Evolutionary conservation across 2,888 invertebrate species (phyloP), one percentile per base, ranked within the genome.

Genomic region (Leucoma salicis): DNA sequence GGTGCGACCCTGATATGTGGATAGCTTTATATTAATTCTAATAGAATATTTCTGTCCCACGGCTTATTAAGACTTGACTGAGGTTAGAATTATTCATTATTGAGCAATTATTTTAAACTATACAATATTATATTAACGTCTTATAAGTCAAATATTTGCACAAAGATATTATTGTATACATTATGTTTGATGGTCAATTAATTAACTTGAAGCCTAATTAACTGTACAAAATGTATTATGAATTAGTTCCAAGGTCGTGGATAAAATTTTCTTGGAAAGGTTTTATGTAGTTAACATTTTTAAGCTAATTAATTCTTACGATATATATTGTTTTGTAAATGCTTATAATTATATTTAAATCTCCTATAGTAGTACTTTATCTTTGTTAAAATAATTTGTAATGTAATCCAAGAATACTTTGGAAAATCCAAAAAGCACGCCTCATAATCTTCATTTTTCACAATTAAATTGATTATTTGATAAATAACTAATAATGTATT

Each of bases 111-210:
- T 40, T 54, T 62, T 40, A 3, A 41, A 56, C n/a, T 31, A 49
- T 57, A 55, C 60, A 56, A 41, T 57, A 46, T 35, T 53, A 47
- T 46, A 31, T 51, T 65, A 59, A 51, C 61, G 58, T 66, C 59
- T 63, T 64, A 46, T 34, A 29, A 46, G 64, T 61, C 61, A 61
- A 61, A 61, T 61, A 61, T 58, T 61, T 61, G 61, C 60, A 43
- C 42, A 46, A 53, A 33, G 51, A 39, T 43, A 34, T 18, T n/a
- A 46, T 40, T n/a, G n/a, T n/a, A n/a, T n/a, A n/a, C n/a, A n/a
- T 5, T 27, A 56, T 50, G 43, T 61, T 56, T 59, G 45, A 48
- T 49, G 49, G 58, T 63, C 61, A 63, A 64, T 66, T 63, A 63
- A 50, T 51, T 34, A 13, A 46, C 16, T 46, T 46, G 45, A 39